A percentile compares a stretch with the other conserved stretches of the same genome.
These are phyloP conservation scores for Alaudala cheleensis DNA, from an alignment of 2,113 vertebrate species.

Conservation along the genomic window DNA sequence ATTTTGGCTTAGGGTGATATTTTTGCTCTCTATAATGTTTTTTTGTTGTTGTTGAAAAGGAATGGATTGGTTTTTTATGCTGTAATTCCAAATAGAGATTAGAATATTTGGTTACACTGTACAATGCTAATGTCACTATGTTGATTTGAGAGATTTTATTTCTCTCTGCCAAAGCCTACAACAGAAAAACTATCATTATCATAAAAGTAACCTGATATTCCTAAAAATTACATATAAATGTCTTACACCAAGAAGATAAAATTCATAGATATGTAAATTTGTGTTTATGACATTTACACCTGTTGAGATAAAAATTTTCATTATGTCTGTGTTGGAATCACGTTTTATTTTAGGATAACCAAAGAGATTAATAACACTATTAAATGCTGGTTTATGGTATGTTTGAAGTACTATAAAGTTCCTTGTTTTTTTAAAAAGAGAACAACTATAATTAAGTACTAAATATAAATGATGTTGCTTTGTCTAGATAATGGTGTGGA, in stretches of 20 bases:
- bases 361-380: not conserved
- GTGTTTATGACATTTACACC: not conserved
- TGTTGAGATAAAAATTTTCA: not conserved
- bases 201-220: not conserved
- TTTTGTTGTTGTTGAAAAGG: not conserved
- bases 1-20: fast-evolving
- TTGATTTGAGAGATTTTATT: not conserved
- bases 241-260: not conserved
- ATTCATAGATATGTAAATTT: not conserved
- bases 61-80: not conserved
- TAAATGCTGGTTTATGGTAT: not conserved
- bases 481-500: not conserved
- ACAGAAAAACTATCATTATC: not conserved
- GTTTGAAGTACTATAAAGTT: not conserved
- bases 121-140: not conserved
- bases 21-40: not conserved
- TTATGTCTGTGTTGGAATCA: not conserved
- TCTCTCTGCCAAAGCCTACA: not conserved
- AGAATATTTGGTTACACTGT: not conserved
- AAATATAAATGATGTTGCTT: not conserved
- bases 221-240: not conserved
- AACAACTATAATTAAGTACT: not conserved
- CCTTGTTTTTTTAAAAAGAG: not conserved
- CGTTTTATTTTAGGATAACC: not conserved
- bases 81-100: not conserved